Evolutionary conservation across 2,797 vertebrate genomes (phyloP), one percentile per base, ranked within the genome.

Genomic region (Neosalanx taihuensis): DNA sequence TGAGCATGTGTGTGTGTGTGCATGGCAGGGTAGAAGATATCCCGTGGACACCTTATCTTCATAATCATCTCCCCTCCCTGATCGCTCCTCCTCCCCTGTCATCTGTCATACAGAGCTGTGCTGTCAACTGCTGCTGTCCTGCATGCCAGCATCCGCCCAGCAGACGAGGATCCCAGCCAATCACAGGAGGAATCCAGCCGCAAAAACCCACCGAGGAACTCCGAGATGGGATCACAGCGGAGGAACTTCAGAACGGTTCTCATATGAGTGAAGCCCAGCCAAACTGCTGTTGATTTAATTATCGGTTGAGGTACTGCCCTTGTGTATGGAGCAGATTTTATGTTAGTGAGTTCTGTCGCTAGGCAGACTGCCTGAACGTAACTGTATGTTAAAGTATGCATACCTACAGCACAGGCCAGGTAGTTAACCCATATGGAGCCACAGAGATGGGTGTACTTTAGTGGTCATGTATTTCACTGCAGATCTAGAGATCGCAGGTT

Each of bases 91-190:
- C 81, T 89, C 84, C 78, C 82, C 87, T 85, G 90, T 93, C 93
- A 93, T 94, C 92, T 90, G 92, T 93, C 92, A 92, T 92, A 87
- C 88, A 86, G 89, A 90, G 89, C 80, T 85, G 84, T 81, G 85
- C 91, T 93, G 92, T 93, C 92, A 92, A 81, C 73, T 75, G 88
- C 86, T 63, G 85, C 91, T 90, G 90, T 91, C 91, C 90, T 91
- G 91, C 89, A 86, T 86, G 84, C 91, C 90, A 90, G 87, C 87
- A 87, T 89, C 77, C 23, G 82, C 71, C 74, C 75, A 71, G 86
- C 87, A 88, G 83, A 86, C 88, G 87, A 85, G 86, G 83, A 86
- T 83, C 88, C 85, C 82, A 67, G 79, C 63, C 84, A 84, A 81
- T 80, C 72, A 83, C 76, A 77, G 83, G 87, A 80, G 74, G 51